Evolutionary conservation across 2,113 vertebrate genomes (phyloP), one percentile per base, ranked within the genome.

Genomic region (Psilopsiagon aurifrons): DNA sequence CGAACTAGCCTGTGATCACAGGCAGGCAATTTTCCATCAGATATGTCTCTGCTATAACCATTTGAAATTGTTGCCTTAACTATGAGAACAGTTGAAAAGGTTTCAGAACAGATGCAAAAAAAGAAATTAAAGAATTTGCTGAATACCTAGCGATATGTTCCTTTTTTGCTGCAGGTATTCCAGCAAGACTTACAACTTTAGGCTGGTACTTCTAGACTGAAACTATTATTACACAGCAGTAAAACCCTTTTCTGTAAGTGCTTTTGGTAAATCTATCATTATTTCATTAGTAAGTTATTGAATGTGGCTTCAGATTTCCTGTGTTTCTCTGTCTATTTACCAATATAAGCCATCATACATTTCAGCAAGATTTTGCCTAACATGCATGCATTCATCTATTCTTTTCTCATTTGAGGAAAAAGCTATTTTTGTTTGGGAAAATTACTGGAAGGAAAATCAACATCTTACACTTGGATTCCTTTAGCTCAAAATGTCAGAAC

Each of bases 21-120:
- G 1, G 37, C 95, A 94, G 94, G 8, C 94, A 93, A 95, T 97
- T 97, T 97, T 75, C 93, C 87, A 97, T 95, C 91, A 78, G 57
- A 83, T 67, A 28, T 20, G 29, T 70, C 96, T 83, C 84, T 91
- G 68, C 67, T 64, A 74, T 67, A 71, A 66, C 76, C 95, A 41
- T 39, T 96, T 76, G 89, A 63, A 97, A 79, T 25, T 39, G 39
- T 24, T 54, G 62, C 87, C 89, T 74, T 71, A 89, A 82, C 81
- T 54, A 52, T 1, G 1, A 51, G 54, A 78, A 59, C 31, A 93
- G 64, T 43, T 37, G 7, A 10, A 57, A 67, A 92, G 37, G 49
- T 39, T 84, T 54, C 71, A 24, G 76, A 90, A 49, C 62, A 85
- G 57, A 81, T 60, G 46, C 47, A 52, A 92, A 90, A 93, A 82